phyloP scores from a whole-genome alignment of 2,113 vertebrate genomes.

The Apus apus region DNA sequence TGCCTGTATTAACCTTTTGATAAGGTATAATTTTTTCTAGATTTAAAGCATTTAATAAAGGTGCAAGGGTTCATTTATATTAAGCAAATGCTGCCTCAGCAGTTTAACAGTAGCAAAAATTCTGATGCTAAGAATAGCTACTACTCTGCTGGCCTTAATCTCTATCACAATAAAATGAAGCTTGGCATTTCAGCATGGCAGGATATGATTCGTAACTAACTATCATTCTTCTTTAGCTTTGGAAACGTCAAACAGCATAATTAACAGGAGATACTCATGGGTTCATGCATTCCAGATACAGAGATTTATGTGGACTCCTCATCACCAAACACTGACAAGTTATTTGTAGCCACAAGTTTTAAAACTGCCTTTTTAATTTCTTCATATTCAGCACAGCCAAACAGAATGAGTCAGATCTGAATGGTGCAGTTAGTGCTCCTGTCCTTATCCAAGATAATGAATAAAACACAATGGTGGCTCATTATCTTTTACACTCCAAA shows the following conservation, averaged over 20 bases:
- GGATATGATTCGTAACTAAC: constrained; percentile 49
- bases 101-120: constrained; percentile 52
- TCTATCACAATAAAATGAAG: constrained; percentile 23
- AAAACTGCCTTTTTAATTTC: background rate
- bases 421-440: background rate
- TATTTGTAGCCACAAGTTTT: constrained; percentile 50
- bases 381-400: background rate
- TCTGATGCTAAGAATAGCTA: background rate
- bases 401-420: background rate
- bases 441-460: background rate
- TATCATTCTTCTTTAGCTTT: constrained; percentile 49
- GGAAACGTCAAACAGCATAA: constrained; percentile 55
- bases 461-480: background rate
- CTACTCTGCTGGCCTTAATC: constrained; percentile 14
- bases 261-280: constrained; percentile 29
- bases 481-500: background rate
- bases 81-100: constrained; percentile 69
- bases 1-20: constrained; percentile 74
- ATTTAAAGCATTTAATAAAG: constrained; percentile 65
- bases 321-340: background rate
- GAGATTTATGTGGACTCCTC: constrained; percentile 10
- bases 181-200: constrained; percentile 30
- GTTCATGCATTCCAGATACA: background rate
- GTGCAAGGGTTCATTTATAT: constrained; percentile 63
- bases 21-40: constrained; percentile 62